Base-by-base conservation (phyloP, 2,797 vertebrate species). In the Chloroceryle inda region DNA sequence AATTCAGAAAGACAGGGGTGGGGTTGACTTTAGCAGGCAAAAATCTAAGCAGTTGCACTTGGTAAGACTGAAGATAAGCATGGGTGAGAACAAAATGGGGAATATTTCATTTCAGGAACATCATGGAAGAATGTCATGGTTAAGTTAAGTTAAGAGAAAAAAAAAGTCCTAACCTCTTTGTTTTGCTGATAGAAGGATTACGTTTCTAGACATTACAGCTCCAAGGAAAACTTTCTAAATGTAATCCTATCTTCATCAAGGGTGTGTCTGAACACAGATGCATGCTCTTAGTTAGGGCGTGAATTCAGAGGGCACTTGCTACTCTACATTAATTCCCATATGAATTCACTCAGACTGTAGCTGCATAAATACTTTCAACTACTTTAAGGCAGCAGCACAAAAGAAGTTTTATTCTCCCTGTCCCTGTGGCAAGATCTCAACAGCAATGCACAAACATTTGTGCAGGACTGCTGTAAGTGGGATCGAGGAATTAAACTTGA, bases 1-100 rank as follows among this genome's bases (percentile, higher is more conserved):
- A 11, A 63, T 55, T 52, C 69, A 59, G 90, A 78, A 86, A 93
- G 63, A 73, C 0, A 62, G 42, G 53, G 92, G 96, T 94, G 76
- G 66, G 59, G 95, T 75, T 78, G 35, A 92, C 75, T 92, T 88
- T 22, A 84, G 79, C 29, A 72, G 4, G 55, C 44, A 84, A 94
- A 84, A 92, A 92, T 37, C 47, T 61, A 73, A 81, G 49, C 88
- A 13, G 33, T 27, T 88, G 62, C 21, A 52, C 24, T 69, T 58
- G 5, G 27, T 38, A 62, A 87, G 58, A 49, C 38, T 72, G 71
- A 94, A 82, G 37, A 61, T 27, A 20, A 80, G 14, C 23, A 69
- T 8, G 52, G n/a, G 49, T 40, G 23, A 72, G n/a, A 86, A 38
- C 7, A 89, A 91, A 26, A 80, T 9, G 20, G 9, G 40, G 9